These are phyloP conservation scores for Drosophila koepferae DNA, from an alignment of 2,888 invertebrate species.

Conservation along the genomic window DNA sequence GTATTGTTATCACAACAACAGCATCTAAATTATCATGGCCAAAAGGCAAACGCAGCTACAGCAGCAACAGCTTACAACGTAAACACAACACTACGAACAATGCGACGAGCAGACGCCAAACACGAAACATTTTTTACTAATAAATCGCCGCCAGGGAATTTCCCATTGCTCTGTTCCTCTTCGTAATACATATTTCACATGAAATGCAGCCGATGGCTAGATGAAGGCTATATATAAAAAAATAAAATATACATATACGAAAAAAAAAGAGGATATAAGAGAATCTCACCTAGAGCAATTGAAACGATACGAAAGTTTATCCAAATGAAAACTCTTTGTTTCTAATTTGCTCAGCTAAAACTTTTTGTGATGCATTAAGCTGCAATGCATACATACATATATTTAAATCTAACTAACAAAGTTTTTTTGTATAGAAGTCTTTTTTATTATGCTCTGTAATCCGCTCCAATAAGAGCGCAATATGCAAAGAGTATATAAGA, in stretches of 20 bases:
- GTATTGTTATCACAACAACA: constrained; percentile 71
- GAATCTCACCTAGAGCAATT: constrained; percentile 5
- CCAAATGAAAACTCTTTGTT: constrained; percentile 30
- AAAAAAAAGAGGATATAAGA: constrained; percentile 13
- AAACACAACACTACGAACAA: constrained; percentile 69
- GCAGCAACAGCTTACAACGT: constrained; percentile 70
- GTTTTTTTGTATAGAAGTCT: background rate
- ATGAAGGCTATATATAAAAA: constrained; percentile 25
- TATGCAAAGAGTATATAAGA: background rate
- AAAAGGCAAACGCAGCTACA: constrained; percentile 50
- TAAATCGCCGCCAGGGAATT: constrained; percentile 55
- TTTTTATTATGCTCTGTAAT: background rate
- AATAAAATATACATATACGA: constrained; percentile 13
- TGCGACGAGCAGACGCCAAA: constrained; percentile 57
- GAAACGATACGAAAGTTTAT: constrained; percentile 24
- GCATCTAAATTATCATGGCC: constrained; percentile 72
- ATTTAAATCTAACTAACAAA: background rate
- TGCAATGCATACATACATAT: constrained; percentile 3
- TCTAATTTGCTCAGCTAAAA: constrained; percentile 13
- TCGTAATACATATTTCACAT: constrained; percentile 62
- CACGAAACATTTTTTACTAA: constrained; percentile 73
- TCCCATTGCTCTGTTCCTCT: constrained; percentile 55
- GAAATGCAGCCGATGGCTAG: constrained; percentile 53
- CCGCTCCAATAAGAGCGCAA: background rate
- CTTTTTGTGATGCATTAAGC: background rate